phyloP scores from a whole-genome alignment of 2,888 invertebrate species.

The Hirtodrosophila duncani region DNA sequence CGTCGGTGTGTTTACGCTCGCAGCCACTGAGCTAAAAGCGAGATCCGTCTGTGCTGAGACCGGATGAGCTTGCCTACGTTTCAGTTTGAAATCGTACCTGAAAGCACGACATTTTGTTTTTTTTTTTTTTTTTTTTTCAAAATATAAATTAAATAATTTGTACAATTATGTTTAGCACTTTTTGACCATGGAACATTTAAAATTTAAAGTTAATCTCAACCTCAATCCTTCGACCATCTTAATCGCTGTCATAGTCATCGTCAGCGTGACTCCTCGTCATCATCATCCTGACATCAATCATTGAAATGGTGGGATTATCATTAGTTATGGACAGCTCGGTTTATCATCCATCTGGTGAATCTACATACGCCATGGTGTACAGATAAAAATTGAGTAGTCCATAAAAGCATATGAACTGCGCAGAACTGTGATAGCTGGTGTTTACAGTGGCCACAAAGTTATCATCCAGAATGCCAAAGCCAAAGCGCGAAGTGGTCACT shows the following conservation, averaged over 20 bases:
- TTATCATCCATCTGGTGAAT: slow-evolving; percentile 90
- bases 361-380: slow-evolving; percentile 95
- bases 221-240: too few species aligned
- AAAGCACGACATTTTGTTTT: too few species aligned
- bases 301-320: slow-evolving; percentile 98
- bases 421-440: slow-evolving; percentile 93
- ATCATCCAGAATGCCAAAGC: slow-evolving; percentile 93
- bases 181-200: slow-evolving; percentile 47
- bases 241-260: slow-evolving; percentile 88
- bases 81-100: too few species aligned
- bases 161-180: slow-evolving; percentile 41
- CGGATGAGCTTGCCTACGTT: too few species aligned
- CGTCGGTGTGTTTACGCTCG: too few species aligned
- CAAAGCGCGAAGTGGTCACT: slow-evolving; percentile 90
- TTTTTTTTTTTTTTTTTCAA: too few species aligned
- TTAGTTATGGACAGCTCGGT: slow-evolving; percentile 94
- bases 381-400: slow-evolving; percentile 95
- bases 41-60: too few species aligned
- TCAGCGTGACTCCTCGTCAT: slow-evolving; percentile 91
- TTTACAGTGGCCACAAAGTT: slow-evolving; percentile 94
- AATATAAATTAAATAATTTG: too few species aligned
- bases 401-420: slow-evolving; percentile 97
- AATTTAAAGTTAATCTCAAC: slow-evolving; percentile 19
- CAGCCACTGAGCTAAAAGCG: too few species aligned
- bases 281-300: slow-evolving; percentile 98